Percentiles rank a stretch among this genome's conserved stretches.
phyloP scores from a whole-genome alignment of 2,113 vertebrate genomes.

The Oceanodroma tethys region DNA sequence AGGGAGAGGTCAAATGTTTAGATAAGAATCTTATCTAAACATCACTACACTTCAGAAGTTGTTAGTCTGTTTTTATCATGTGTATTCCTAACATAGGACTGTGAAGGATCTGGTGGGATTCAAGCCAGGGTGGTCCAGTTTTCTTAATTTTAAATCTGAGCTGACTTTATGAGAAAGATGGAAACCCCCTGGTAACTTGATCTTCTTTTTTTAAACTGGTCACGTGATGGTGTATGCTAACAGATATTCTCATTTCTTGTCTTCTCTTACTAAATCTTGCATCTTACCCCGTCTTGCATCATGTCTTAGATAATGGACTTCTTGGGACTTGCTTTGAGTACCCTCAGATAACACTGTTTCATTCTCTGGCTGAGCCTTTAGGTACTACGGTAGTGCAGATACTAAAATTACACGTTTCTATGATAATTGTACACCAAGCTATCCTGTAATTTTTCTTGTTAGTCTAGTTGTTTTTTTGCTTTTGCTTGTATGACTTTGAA shows the following conservation, averaged over 20 bases:
- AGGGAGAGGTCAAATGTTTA: not conserved
- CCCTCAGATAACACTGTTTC: not conserved
- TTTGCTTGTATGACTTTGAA: not conserved
- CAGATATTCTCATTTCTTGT: not conserved
- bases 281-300: not conserved
- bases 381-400: not conserved
- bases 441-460: not conserved
- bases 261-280: not conserved
- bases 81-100: not conserved
- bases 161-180: not conserved
- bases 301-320: not conserved
- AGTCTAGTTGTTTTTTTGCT: not conserved
- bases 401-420: not conserved
- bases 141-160: not conserved
- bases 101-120: not conserved
- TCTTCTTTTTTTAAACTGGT: not conserved
- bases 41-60: slow-evolving; percentile 2
- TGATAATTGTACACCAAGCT: not conserved
- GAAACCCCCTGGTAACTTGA: not conserved
- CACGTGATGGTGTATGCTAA: not conserved
- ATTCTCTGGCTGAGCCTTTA: not conserved
- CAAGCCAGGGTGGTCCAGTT: not conserved
- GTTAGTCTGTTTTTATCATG: not conserved
- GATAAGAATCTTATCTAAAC: not conserved
- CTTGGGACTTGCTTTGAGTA: not conserved